These are phyloP conservation scores for Chamaetylas fuelleborni DNA, from an alignment of 2,113 vertebrate species.

Conservation along the genomic window DNA sequence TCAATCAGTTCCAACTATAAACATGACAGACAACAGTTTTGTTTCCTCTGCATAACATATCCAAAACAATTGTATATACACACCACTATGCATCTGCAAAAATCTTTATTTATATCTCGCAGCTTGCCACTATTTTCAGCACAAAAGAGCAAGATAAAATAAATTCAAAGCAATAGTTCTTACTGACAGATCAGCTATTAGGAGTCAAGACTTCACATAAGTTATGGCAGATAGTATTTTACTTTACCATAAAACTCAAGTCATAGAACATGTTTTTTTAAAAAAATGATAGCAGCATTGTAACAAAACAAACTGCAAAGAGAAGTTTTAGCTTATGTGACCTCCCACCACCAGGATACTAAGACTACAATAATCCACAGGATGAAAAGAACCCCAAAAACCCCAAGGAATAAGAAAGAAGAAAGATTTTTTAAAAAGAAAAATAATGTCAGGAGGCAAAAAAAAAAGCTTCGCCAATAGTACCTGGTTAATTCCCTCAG, in stretches of 20 bases:
- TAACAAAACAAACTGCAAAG: background rate
- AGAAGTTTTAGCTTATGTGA: background rate
- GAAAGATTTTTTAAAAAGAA: background rate
- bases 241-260: background rate
- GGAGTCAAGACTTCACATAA: background rate
- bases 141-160: background rate
- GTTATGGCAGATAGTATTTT: background rate
- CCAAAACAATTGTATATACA: background rate
- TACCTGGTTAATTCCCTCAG: slow-evolving; percentile 83
- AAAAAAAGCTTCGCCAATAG: background rate
- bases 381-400: fast-evolving
- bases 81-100: background rate
- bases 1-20: background rate
- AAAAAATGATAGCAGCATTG: background rate
- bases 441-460: background rate
- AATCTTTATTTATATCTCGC: background rate
- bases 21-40: background rate
- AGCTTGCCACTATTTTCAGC: background rate
- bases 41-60: background rate
- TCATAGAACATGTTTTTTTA: background rate
- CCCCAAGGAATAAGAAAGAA: background rate
- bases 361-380: background rate
- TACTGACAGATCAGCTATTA: background rate
- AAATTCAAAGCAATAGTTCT: background rate
- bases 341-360: background rate